phyloP scores from a whole-genome alignment of 2,113 vertebrate genomes.

The Thinocorus orbignyianus region DNA sequence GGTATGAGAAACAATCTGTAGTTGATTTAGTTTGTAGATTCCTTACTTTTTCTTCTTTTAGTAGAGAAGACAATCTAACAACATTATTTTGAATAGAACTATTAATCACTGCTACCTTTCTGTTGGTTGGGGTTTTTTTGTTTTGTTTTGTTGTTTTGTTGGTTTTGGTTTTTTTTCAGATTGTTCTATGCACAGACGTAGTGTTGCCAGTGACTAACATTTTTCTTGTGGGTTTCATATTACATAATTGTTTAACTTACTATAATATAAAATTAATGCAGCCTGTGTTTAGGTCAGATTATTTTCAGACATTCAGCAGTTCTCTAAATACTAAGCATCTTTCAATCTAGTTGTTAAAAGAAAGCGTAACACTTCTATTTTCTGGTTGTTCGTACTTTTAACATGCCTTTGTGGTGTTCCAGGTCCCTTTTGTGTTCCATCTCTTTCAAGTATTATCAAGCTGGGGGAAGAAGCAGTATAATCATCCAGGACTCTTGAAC shows the following conservation, averaged over 20 bases:
- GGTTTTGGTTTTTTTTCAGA: not conserved
- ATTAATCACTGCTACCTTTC: not conserved
- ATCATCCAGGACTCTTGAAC: slow-evolving; percentile 63
- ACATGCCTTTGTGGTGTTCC: slow-evolving; percentile 74
- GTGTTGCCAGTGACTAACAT: not conserved
- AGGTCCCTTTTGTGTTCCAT: slow-evolving; percentile 75
- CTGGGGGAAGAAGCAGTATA: slow-evolving; percentile 60
- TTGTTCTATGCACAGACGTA: not conserved
- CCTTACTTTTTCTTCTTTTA: slow-evolving; percentile 4
- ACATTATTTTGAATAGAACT: not conserved
- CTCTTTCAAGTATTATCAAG: slow-evolving; percentile 62
- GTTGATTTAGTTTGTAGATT: not conserved
- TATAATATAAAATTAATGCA: not conserved
- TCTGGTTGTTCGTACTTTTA: slow-evolving; percentile 53
- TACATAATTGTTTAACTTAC: not conserved
- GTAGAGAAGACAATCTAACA: not conserved
- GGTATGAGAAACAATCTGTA: not conserved
- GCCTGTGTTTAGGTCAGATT: not conserved
- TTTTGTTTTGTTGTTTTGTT: too few species aligned
- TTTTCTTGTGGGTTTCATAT: not conserved
- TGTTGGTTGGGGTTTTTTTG: not conserved
- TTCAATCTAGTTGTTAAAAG: slow-evolving; percentile 5
- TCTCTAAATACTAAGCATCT: slow-evolving; percentile 39
- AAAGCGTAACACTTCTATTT: not conserved
- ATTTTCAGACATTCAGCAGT: slow-evolving; percentile 39